Evolutionary conservation across 64 coral and sea anemone species (phyloP), one percentile per base, ranked within the genome.

Genomic region (Porites lutea): DNA sequence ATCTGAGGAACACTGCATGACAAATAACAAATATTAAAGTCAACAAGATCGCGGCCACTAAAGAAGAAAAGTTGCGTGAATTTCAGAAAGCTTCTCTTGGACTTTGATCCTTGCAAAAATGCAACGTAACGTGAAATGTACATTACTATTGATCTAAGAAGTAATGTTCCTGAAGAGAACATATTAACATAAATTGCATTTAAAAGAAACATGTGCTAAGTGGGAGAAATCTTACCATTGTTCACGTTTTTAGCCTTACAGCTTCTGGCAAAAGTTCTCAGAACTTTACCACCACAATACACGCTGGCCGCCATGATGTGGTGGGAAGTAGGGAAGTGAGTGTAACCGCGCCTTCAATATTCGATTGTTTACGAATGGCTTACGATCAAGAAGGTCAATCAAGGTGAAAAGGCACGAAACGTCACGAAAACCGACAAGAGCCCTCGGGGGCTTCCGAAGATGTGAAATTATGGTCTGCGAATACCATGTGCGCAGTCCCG

Each of bases 291-390:
- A 21, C 91, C 48, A 14, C 81, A 83, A 43, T 93, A 75, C 79
- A 76, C 72, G 48, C 83, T 87, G 49, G 91, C 83, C 82, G 91
- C 83, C 91, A 93, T 93, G 9, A 87, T 92, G 82, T 37, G 27
- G 27, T 37, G 49, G 77, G 54, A 18, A 21, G 8, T 0, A 16
- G 73, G 71, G 63, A 78, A 48, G 83, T 86, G 61, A 19, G 69
- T 6, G 91, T 92, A 92, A 87, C 91, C 91, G 66, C 60, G 81
- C 91, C 82, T 86, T 48, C 60, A 58, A 92, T 92, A 66, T 50
- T 93, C 59, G 27, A 74, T 88, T 74, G 86, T 88, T 61, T 88
- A 59, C 86, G 73, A 64, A 57, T 20, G 13, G 27, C 48, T 59
- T 52, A n/a, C 45, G 74, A 48, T 8, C 1, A 20, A 10, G 1